Base-by-base conservation (phyloP, 2,888 invertebrate genomes). In the Colletes collaris region DNA sequence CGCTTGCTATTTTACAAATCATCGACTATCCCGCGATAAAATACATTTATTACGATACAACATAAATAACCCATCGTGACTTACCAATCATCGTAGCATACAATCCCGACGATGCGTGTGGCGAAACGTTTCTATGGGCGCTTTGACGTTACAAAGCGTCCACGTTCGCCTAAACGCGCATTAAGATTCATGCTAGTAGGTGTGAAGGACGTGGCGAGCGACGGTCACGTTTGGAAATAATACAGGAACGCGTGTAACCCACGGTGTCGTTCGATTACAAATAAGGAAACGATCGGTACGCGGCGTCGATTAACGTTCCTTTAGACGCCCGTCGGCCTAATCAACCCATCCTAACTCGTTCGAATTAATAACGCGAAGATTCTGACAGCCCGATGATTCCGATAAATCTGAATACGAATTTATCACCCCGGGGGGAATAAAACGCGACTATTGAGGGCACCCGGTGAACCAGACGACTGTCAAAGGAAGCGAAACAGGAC, bases 281-380 rank as follows among this genome's bases (percentile, higher is more conserved):
- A 68, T 62, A 76, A 75, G 77, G 70, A 76, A 76, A 66, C 69
- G 72, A 76, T 78, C 78, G 46, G 71, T 72, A 44, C 16, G 63
- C 68, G 74, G 55, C 58, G 10, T 59, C 77, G 59, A 16, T 44
- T 71, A 73, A 76, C 72, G 76, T 46, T 70, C 52, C 56, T 70
- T 84, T 82, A 75, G 74, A 44, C 62, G 52, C 64, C 75, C 74
- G 81, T 82, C 86, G 81, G 49, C 58, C 64, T 69, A 71, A 86
- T 82, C 81, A 76, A 67, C 73, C 37, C 40, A 19, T 16, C 10
- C 3, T 37, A 19, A 16, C 16, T 3, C 37, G 37, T 6, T 11
- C 59, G 16, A 44, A 52, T 52, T 59, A 52, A 52, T 40, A 37
- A 19, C 37, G 6, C 11, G 19, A 7, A 4, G 40, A 4, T 4